Percentiles rank a stretch among this genome's conserved stretches.
Evolutionary conservation across 2,888 invertebrate species (phyloP).

Genomic region (Buathra laborator): DNA sequence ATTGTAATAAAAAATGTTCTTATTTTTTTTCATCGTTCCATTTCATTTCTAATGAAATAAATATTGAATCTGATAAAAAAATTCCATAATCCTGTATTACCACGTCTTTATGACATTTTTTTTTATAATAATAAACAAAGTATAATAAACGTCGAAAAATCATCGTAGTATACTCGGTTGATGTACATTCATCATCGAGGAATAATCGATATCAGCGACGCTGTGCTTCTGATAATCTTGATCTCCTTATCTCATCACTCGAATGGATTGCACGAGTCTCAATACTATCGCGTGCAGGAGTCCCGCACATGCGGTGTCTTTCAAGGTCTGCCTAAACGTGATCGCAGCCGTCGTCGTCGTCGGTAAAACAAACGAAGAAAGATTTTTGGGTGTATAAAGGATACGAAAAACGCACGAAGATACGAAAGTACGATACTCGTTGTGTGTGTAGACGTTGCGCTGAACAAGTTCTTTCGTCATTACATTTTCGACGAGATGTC

Average conservation of each 20-base stretch:
- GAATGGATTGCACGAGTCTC: constrained; percentile 8
- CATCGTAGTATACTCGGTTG: too few relatives aligned
- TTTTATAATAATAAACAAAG: too few relatives aligned
- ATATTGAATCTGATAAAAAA: too few relatives aligned
- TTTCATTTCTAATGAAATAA: too few relatives aligned
- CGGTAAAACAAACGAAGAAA: background rate
- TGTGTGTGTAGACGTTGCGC: background rate
- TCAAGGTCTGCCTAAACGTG: background rate
- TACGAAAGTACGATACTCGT: background rate
- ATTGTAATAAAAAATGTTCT: too few relatives aligned
- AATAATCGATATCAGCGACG: constrained; percentile 15
- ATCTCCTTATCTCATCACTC: constrained; percentile 23
- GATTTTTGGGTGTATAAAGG: background rate
- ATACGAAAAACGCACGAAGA: background rate
- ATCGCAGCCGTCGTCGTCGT: background rate
- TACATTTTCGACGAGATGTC: constrained; percentile 45
- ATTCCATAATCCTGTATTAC: too few relatives aligned
- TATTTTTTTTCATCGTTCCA: too few relatives aligned
- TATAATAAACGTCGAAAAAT: too few relatives aligned
- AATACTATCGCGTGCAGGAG: constrained; percentile 18
- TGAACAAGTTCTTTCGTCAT: constrained; percentile 1
- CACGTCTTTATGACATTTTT: too few relatives aligned
- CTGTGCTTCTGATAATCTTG: constrained; percentile 5
- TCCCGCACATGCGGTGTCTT: background rate
- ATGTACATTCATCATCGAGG: background rate